Evolutionary conservation across 2,888 invertebrate genomes (phyloP), one percentile per base, ranked within the genome.

Genomic region (Leucoma salicis): DNA sequence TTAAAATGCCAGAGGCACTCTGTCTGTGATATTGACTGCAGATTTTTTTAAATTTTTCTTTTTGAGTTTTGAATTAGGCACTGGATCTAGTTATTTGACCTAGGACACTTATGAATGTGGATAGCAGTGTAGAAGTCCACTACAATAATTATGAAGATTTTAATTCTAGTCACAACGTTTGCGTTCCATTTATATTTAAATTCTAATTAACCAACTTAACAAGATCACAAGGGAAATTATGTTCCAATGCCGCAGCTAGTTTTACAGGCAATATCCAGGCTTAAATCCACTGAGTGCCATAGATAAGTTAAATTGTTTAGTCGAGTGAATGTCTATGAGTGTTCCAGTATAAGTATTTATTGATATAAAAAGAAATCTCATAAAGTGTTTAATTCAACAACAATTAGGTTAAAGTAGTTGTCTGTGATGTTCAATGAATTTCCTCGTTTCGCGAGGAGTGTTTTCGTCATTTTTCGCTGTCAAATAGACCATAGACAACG

Each of bases 391-490:
- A 69, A 72, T 71, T 81, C 76, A 81, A 74, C 73, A 69, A 64
- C 50, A 54, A 63, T 71, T 78, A 79, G 68, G 61, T 72, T 63
- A 70, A 75, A 44, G 75, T 86, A 85, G 83, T 66, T 78, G 77
- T 84, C 86, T 87, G 87, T 87, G 86, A 87, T 86, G 78, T 78
- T 81, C 78, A 78, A 67, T 13, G 14, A 29, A 29, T 27, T 2
- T 27, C n/a, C 8, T n/a, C n/a, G 4, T 27, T 27, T 27, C 11
- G 27, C n/a, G n/a, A n/a, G n/a, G n/a, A n/a, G n/a, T n/a, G n/a
- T n/a, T n/a, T n/a, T n/a, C n/a, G n/a, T n/a, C n/a, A n/a, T n/a
- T n/a, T n/a, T n/a, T n/a, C n/a, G n/a, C n/a, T n/a, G n/a, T n/a
- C n/a, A n/a, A n/a, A n/a, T n/a, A n/a, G n/a, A n/a, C n/a, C n/a